Conservation (phyloP, 1,140 invertebrate species). For the Diploscapter pachys region DNA sequence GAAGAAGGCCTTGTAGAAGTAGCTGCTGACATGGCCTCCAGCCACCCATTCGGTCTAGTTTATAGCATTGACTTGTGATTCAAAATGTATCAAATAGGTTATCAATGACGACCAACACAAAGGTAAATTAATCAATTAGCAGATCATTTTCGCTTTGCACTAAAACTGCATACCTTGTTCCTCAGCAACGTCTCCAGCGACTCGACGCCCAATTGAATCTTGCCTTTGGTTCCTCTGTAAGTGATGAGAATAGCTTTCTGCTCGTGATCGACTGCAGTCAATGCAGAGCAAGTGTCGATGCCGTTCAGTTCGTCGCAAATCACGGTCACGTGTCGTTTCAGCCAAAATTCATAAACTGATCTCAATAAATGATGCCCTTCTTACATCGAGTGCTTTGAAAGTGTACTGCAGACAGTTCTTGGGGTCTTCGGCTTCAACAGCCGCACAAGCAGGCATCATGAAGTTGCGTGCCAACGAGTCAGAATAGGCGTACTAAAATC, state of each 20-base stretch:
- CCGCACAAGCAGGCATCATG: too few species aligned
- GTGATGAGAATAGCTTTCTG: slow-evolving; percentile 37
- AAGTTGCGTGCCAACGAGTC: too few species aligned
- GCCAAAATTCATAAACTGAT: background rate
- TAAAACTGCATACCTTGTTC: slow-evolving; percentile 5
- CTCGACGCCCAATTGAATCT: slow-evolving; percentile 30
- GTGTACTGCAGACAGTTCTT: too few species aligned
- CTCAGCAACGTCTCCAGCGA: slow-evolving; percentile 29
- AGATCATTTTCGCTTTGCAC: too few species aligned
- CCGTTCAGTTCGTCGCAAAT: slow-evolving; percentile 22
- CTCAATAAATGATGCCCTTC: too few species aligned
- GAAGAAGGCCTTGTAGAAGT: slow-evolving; percentile 44
- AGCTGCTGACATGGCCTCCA: slow-evolving; percentile 43
- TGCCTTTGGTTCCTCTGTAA: slow-evolving; percentile 34
- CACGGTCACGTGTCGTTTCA: slow-evolving; percentile 23
- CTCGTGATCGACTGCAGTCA: slow-evolving; percentile 32
- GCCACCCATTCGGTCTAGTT: slow-evolving; percentile 23
- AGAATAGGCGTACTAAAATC: too few species aligned
- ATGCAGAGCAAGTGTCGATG: slow-evolving; percentile 33
- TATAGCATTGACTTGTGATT: too few species aligned
- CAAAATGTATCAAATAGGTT: too few species aligned
- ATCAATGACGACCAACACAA: too few species aligned
- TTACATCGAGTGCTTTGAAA: too few species aligned
- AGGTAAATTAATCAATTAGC: too few species aligned
- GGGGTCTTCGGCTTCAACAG: too few species aligned